Base-by-base conservation (phyloP, 1,140 invertebrate genomes). In the Leptinotarsa lineolata region DNA sequence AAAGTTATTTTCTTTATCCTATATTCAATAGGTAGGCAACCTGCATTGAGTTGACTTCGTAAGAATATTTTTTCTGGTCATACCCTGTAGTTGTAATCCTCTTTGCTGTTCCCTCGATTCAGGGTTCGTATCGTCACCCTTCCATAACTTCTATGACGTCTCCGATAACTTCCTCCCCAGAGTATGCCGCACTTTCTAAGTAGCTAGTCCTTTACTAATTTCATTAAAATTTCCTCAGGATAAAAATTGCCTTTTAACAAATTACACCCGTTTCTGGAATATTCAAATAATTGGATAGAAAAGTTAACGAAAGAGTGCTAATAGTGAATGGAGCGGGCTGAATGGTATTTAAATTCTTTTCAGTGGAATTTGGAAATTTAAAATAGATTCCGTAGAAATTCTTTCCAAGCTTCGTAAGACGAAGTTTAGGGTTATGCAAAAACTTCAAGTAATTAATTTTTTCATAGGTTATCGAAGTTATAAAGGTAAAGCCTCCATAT, bases 161-260 rank as follows among this genome's bases (percentile, higher is more conserved):
- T 65, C 63, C 16, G 21, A 39, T 65, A 65, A 65, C 63, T 65
- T 39, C 8, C 8, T 22, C 63, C 63, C 63, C 13, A 22, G 63
- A 39, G 63, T 3, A 21, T 21, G 18, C 63, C 63, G 15, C 22
- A 39, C 24, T 65, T 24, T 39, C 15, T n/a, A 54, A 54, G 30
- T 61, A 61, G 22, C 63, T 16, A 65, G 18, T 22, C 63, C 63
- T 65, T 65, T 24, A 39, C 63, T 65, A 65, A 65, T 65, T 65
- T 16, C 18, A 65, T 65, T 65, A 39, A 65, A 65, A 65, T 65
- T 65, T 65, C 24, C 2, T 15, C 18, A n/a, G 24, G 21, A 65
- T 24, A 65, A 65, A 65, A 65, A 65, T 39, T 39, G 63, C 63
- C 22, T 24, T 24, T 16, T 24, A 24, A 39, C 22, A 65, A 39